phyloP scores from a whole-genome alignment of 2,797 vertebrate genomes.

The Nasua narica region DNA sequence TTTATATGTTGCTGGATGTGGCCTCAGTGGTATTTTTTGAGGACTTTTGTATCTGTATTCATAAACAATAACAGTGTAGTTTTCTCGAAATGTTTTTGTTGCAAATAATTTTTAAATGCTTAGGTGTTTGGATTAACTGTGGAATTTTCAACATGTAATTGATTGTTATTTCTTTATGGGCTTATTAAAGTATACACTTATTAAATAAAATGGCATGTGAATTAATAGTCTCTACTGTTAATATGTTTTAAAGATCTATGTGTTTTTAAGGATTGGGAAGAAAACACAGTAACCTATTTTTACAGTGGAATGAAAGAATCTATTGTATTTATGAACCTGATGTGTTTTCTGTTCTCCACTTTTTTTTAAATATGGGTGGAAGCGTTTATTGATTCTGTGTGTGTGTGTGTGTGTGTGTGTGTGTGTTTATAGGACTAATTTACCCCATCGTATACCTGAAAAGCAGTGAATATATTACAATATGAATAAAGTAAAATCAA shows the following conservation, averaged over 20 bases:
- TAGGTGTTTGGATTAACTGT: neutral
- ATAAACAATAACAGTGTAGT: neutral
- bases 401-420: neutral
- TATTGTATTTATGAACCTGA: neutral
- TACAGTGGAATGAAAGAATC: neutral
- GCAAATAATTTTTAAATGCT: neutral
- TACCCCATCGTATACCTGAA: neutral
- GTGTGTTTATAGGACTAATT: neutral
- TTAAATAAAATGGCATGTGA: neutral
- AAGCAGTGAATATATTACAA: neutral
- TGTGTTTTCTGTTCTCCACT: neutral
- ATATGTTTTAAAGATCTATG: neutral
- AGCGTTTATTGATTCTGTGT: neutral
- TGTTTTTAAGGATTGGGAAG: neutral
- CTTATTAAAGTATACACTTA: neutral
- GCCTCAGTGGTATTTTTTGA: neutral
- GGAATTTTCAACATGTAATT: neutral
- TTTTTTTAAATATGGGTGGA: neutral
- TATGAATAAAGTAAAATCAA: slow-evolving; percentile 3
- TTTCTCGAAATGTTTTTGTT: neutral
- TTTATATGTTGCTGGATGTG: neutral
- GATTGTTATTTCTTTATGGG: neutral
- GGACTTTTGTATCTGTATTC: neutral
- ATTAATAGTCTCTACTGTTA: neutral
- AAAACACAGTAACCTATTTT: neutral